A percentile compares a stretch with the other conserved stretches of the same genome.
Conservation (phyloP, 2,888 invertebrate genomes). For the Drosophila acutilabella region DNA sequence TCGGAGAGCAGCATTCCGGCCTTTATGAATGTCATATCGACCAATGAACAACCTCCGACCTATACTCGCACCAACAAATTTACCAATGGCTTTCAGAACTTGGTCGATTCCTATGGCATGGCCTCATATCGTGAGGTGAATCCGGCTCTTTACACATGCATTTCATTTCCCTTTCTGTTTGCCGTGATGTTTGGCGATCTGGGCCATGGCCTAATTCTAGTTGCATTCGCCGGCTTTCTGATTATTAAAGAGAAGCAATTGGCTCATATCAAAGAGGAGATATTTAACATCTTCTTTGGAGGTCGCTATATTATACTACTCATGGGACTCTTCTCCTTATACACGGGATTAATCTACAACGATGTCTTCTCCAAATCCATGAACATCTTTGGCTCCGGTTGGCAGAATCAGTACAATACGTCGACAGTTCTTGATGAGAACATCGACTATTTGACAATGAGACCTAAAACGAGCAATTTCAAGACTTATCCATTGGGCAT, state of each 20-base stretch:
- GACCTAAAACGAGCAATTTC: constrained; percentile 86
- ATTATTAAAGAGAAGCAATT: constrained; percentile 92
- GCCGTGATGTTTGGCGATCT: constrained; percentile 98
- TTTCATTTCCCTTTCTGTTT: constrained; percentile 97
- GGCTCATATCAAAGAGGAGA: constrained; percentile 91
- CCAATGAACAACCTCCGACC: constrained; percentile 93
- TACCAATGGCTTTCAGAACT: constrained; percentile 95
- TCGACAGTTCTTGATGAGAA: constrained; percentile 76
- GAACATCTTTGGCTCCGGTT: constrained; percentile 96
- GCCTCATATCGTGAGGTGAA: constrained; percentile 97
- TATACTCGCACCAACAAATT: constrained; percentile 97
- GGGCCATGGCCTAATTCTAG: constrained; percentile 95
- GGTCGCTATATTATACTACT: constrained; percentile 98
- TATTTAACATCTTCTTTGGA: constrained; percentile 98
- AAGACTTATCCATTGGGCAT: constrained; percentile 94
- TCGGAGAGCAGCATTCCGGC: constrained; percentile 96
- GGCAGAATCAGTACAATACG: constrained; percentile 88
- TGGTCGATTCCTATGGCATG: constrained; percentile 97
- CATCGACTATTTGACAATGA: constrained; percentile 64
- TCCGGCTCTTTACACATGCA: constrained; percentile 94
- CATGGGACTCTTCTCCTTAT: constrained; percentile 98
- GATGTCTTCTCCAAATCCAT: constrained; percentile 98
- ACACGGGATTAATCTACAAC: constrained; percentile 99
- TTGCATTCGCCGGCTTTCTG: constrained; percentile 92
- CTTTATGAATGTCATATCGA: constrained; percentile 95